Conservation (phyloP, 1,140 invertebrate genomes). For the Macrocentrus cingulum region DNA sequence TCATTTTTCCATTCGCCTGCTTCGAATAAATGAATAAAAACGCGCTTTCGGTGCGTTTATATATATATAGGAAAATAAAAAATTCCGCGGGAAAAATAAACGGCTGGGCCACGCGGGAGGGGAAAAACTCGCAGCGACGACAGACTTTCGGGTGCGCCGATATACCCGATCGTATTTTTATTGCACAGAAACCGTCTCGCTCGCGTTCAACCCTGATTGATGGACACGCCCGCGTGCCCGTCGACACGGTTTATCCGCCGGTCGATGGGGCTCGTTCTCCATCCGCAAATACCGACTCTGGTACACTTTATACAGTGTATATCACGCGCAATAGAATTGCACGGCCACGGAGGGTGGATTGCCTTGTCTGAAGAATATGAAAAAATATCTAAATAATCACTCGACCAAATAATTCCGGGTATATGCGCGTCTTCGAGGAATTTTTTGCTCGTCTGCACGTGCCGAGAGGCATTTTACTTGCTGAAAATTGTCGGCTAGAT, state of each 20-base stretch:
- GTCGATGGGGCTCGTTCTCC: slow-evolving; percentile 9
- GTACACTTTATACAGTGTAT: not conserved
- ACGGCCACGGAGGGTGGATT: not conserved
- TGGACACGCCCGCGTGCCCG: slow-evolving; percentile 16
- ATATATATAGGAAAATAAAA: not conserved
- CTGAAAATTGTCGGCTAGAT: too few relatives aligned
- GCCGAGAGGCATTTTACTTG: slow-evolving; percentile 10
- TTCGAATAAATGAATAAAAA: slow-evolving; percentile 1
- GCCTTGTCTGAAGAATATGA: not conserved
- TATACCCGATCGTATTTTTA: slow-evolving; percentile 21
- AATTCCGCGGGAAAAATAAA: not conserved
- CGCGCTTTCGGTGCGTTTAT: not conserved
- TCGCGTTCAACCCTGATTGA: slow-evolving; percentile 19
- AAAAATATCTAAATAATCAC: not conserved
- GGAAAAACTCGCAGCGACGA: not conserved
- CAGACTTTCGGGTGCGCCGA: slow-evolving; percentile 1
- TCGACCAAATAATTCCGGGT: not conserved
- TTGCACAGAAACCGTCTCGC: slow-evolving; percentile 18
- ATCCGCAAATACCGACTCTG: not conserved
- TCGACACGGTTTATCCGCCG: slow-evolving; percentile 20
- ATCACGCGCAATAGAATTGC: not conserved
- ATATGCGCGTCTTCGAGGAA: slow-evolving; percentile 1
- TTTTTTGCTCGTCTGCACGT: slow-evolving; percentile 15
- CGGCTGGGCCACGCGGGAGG: not conserved
- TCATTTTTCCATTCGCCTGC: too few relatives aligned